Evolutionary conservation across 1,140 invertebrate genomes (phyloP).

Genomic region (Colletes gigas): DNA sequence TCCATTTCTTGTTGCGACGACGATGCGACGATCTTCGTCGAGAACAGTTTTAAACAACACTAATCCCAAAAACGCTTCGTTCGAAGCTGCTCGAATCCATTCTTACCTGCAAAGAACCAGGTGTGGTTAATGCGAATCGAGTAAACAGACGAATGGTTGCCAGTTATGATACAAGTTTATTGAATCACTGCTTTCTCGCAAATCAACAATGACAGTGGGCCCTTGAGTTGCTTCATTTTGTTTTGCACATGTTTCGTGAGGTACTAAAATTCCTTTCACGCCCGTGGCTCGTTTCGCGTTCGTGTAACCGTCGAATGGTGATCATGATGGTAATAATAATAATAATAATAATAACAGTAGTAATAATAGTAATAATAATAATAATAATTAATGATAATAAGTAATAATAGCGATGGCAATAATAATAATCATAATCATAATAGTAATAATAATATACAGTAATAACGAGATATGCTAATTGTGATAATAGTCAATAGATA

Average conservation of each 20-base stretch:
- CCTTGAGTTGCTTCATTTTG: slow-evolving; percentile 32
- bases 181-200: slow-evolving; percentile 69
- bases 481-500: slow-evolving; percentile 71
- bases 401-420: slow-evolving; percentile 28
- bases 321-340: slow-evolving; percentile 35
- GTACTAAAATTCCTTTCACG: slow-evolving; percentile 56
- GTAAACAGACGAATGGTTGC: slow-evolving; percentile 20
- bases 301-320: slow-evolving; percentile 24
- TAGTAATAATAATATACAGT: slow-evolving; percentile 70
- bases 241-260: slow-evolving; percentile 29
- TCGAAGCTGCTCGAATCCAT: too few relatives aligned
- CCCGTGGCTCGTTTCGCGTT: slow-evolving; percentile 26
- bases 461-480: slow-evolving; percentile 71
- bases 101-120: too few relatives aligned
- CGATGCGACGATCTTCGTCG: too few relatives aligned
- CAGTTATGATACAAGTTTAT: slow-evolving; percentile 76
- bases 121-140: neutral
- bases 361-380: slow-evolving; percentile 34
- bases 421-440: slow-evolving; percentile 51
- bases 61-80: too few relatives aligned
- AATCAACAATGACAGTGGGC: slow-evolving; percentile 69
- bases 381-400: slow-evolving; percentile 20
- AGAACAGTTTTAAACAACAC: too few relatives aligned
- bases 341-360: slow-evolving; percentile 51
- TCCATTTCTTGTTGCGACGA: too few relatives aligned